Evolutionary conservation across 2,797 vertebrate genomes (phyloP).

Genomic region (Eurystomus glaucurus): DNA sequence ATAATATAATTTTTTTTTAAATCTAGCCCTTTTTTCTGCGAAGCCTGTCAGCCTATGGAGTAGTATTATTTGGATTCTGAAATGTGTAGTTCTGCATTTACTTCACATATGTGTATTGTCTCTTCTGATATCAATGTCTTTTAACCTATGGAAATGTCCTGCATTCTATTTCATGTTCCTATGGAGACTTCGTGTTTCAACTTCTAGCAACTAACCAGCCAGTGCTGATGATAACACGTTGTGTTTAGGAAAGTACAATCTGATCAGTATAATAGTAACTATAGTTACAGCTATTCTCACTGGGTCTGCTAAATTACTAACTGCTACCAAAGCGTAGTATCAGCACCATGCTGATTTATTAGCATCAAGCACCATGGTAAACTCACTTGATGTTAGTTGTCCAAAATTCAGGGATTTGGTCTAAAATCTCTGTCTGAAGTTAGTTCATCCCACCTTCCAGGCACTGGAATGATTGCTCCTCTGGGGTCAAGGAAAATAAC

Average conservation of each 20-base stretch:
- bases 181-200: neutral
- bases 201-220: neutral
- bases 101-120: rapidly evolving
- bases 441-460: neutral
- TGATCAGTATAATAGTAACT: neutral
- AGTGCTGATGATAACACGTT: neutral
- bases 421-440: neutral
- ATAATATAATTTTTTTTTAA: neutral
- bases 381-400: neutral
- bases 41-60: neutral
- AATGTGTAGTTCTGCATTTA: neutral
- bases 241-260: neutral
- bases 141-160: neutral
- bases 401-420: neutral
- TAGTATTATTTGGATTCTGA: neutral
- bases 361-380: neutral
- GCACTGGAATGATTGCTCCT: neutral
- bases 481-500: neutral
- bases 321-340: neutral
- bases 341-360: neutral
- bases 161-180: neutral
- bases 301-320: neutral
- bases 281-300: neutral
- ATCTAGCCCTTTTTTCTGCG: neutral
- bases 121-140: neutral